These are phyloP conservation scores for Meloidogyne chitwoodi DNA, from an alignment of 1,140 invertebrate species.

Conservation along the genomic window DNA sequence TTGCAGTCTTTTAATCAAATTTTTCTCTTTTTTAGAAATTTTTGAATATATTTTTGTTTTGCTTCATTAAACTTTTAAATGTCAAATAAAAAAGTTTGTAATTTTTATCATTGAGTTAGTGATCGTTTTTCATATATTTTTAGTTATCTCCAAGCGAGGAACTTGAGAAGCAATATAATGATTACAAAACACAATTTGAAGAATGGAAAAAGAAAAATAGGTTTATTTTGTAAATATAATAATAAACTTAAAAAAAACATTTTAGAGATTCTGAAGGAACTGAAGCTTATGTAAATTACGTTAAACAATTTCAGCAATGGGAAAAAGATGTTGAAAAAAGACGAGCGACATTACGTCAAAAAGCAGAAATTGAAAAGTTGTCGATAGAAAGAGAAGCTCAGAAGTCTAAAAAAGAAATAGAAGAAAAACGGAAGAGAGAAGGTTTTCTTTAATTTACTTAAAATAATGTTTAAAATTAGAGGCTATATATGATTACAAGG, in stretches of 20 bases:
- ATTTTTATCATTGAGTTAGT: neutral
- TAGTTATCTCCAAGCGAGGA: slow-evolving; percentile 51
- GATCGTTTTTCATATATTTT: neutral
- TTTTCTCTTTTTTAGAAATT: neutral
- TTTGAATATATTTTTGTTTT: neutral
- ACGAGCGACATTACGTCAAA: slow-evolving; percentile 35
- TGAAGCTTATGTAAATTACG: slow-evolving; percentile 48
- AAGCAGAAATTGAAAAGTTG: slow-evolving; percentile 30
- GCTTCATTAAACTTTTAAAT: neutral
- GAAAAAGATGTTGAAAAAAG: slow-evolving; percentile 50
- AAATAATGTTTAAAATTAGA: neutral
- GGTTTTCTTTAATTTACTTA: neutral
- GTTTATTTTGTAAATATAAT: no score
- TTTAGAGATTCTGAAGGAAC: slow-evolving; percentile 46
- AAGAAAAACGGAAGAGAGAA: slow-evolving; percentile 4
- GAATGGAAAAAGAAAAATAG: slow-evolving; percentile 51
- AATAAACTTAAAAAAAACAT: no score
- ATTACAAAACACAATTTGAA: slow-evolving; percentile 53
- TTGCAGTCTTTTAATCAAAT: no score
- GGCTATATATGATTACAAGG: neutral
- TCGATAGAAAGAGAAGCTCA: slow-evolving; percentile 16
- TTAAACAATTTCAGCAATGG: slow-evolving; percentile 51
- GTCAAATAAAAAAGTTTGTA: neutral
- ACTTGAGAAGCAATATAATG: slow-evolving; percentile 49
- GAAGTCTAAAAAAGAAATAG: slow-evolving; percentile 5